Percentiles rank a stretch among this genome's conserved stretches.
Conservation (phyloP, 2,888 invertebrate genomes). For the Drosophila diplacantha region DNA sequence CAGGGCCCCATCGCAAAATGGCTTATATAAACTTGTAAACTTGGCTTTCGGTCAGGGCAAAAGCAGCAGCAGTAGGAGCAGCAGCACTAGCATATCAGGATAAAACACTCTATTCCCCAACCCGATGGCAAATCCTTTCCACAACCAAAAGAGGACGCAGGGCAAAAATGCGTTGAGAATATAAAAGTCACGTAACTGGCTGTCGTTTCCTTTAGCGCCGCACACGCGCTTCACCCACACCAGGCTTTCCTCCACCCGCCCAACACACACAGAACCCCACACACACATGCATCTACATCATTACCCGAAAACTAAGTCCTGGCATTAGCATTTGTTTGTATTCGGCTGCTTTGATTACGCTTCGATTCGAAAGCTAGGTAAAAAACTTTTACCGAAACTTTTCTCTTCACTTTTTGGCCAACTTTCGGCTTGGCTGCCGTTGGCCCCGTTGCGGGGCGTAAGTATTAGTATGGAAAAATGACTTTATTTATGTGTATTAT, state of each 20-base stretch:
- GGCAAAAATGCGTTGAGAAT: conserved; percentile 63
- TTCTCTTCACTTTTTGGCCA: conserved; percentile 40
- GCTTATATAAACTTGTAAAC: conserved; percentile 36
- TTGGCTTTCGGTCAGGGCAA: conserved; percentile 20
- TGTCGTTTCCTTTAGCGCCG: conserved; percentile 59
- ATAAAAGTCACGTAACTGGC: conserved; percentile 70
- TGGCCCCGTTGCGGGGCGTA: conserved; percentile 10
- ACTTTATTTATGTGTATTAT: conserved; percentile 65
- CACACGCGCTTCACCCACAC: conserved; percentile 46
- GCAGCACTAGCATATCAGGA: conserved; percentile 40
- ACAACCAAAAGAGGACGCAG: conserved; percentile 5
- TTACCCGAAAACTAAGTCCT: conserved; percentile 48
- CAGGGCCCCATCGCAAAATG: conserved; percentile 33
- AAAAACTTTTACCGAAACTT: conserved; percentile 53
- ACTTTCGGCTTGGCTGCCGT: conserved; percentile 41
- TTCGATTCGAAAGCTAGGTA: conserved; percentile 62
- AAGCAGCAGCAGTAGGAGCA: neutral
- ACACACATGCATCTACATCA: conserved; percentile 26
- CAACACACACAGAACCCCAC: conserved; percentile 10
- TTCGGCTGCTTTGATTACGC: conserved; percentile 67
- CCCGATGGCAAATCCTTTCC: conserved; percentile 51
- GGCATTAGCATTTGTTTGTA: conserved; percentile 67
- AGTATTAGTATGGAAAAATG: conserved; percentile 57
- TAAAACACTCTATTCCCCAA: conserved; percentile 48
- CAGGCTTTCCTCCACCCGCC: conserved; percentile 6